Evolutionary conservation across 92 coral and sea anemone genomes (phyloP), one percentile per base, ranked within the genome.

Genomic region (Montipora capitata): DNA sequence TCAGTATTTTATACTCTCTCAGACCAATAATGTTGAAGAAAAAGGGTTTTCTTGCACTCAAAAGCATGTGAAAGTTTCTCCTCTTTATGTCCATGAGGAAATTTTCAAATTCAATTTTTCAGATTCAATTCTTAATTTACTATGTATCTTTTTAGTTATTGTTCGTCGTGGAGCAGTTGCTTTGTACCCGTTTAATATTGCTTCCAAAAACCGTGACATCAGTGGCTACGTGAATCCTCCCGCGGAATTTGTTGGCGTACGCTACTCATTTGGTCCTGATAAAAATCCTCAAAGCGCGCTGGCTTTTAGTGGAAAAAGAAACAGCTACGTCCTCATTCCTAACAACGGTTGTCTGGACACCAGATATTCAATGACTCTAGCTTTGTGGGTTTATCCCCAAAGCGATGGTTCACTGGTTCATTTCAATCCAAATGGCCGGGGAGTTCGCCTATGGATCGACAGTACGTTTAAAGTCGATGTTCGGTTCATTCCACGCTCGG

Each of bases 331-430:
- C 8, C 54, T 73, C 42, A 86, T 91, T n/a, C 91, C 94, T 14
- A 91, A 91, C 78, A 79, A 69, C 65, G 94, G 94, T 15, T 86
- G 91, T 43, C 74, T 91, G 67, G 94, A 91, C 83, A 80, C 88
- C 5, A 82, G 88, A 58, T 80, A 70, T 20, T 86, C 94, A 2
- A 57, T 91, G 13, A 86, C 94, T 1, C 80, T 91, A 18, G 14
- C 80, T 49, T 58, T 66, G 12, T 91, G 94, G 94, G 88, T 91
- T 11, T 86, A 64, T 44, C 94, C 94, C 6, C 78, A 85, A 63
- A 76, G 84, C 27, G 2, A 78, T 11, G 96, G 96, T 0, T 94
- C 96, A 40, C 17, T 94, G 20, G 65, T 94, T 62, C 86, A 94
- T 54, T 93, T 78, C 79, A 81, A 66, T 9, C 87, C 90, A 11